Evolutionary conservation across 2,113 vertebrate genomes (phyloP).

Genomic region (Solenodon paradoxus): DNA sequence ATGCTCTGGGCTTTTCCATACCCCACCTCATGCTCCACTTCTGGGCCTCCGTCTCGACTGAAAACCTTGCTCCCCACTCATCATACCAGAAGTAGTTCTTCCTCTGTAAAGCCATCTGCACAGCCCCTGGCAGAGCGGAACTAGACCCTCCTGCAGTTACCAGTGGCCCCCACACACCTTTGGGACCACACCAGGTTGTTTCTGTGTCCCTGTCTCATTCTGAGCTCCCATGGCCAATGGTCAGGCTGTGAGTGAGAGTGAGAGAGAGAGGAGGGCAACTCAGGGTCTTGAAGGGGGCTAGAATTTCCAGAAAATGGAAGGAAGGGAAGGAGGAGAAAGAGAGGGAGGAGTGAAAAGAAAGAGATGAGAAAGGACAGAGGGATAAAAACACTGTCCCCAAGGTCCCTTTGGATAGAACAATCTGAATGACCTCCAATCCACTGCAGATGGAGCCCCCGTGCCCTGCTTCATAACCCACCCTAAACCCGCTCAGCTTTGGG

Average conservation of each 20-base stretch:
- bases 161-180: neutral
- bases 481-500: neutral
- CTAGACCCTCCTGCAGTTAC: neutral
- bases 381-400: neutral
- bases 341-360: neutral
- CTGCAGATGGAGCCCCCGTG: neutral
- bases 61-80: neutral
- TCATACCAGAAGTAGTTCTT: neutral
- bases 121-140: neutral
- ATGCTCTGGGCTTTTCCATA: neutral
- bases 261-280: neutral
- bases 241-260: neutral
- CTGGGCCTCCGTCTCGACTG: neutral
- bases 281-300: neutral
- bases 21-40: neutral
- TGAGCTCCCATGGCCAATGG: neutral
- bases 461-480: neutral
- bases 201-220: neutral
- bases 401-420: neutral
- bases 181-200: neutral
- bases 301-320: neutral
- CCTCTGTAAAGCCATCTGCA: neutral
- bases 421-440: neutral
- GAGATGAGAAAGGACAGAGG: neutral
- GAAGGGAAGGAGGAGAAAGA: neutral